phyloP scores from a whole-genome alignment of 2,113 vertebrate genomes.

The Chauna torquata region DNA sequence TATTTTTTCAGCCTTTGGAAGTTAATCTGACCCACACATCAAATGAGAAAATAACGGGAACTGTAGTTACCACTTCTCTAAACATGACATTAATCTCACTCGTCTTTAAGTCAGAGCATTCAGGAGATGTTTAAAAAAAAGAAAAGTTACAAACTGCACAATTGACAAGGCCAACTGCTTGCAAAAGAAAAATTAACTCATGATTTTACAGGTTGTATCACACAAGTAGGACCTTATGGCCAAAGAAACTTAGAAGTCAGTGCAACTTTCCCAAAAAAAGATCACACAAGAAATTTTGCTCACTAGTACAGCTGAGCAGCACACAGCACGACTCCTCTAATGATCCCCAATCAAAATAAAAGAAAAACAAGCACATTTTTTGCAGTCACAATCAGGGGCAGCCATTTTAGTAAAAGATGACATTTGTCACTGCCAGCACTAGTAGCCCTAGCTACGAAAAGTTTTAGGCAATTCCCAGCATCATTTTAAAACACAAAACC shows the following conservation, averaged over 20 bases:
- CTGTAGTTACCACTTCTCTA: background rate
- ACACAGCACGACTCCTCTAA: rapidly evolving
- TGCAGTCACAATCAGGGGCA: background rate
- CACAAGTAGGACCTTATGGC: background rate
- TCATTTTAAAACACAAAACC: background rate
- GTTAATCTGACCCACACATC: background rate
- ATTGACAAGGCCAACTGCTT: background rate
- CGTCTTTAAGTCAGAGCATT: background rate
- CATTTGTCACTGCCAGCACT: background rate
- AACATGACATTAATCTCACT: background rate
- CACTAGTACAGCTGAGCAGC: background rate
- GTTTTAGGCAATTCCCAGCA: background rate
- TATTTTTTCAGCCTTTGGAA: background rate
- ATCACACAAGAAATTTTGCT: background rate
- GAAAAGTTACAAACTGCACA: background rate
- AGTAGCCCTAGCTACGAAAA: background rate
- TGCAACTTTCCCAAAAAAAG: background rate
- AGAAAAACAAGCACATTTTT: background rate
- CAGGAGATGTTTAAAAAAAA: background rate
- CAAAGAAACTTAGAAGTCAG: background rate
- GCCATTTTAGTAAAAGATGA: background rate
- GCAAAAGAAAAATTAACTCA: background rate
- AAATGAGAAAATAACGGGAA: background rate
- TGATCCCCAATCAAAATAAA: rapidly evolving
- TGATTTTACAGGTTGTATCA: background rate